phyloP scores from a whole-genome alignment of 2,888 invertebrate species.

The Pyrocoelia pectoralis region DNA sequence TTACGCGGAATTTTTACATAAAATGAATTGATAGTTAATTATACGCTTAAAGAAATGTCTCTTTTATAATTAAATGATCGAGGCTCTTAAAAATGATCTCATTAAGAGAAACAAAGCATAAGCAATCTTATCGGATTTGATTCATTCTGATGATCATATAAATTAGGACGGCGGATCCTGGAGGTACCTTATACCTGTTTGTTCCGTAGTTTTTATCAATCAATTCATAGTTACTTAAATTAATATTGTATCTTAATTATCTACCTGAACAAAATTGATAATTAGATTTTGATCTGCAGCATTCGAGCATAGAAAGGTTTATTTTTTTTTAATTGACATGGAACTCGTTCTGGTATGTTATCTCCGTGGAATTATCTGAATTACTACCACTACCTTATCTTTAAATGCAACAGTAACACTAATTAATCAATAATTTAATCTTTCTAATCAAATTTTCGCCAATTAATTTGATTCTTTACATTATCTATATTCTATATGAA shows the following conservation, averaged over 20 bases:
- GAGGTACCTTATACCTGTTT: neutral
- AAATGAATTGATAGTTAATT: neutral
- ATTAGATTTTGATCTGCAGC: no score
- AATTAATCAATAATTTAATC: no score
- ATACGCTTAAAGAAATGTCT: neutral
- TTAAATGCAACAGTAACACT: no score
- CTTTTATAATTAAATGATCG: constrained; percentile 4
- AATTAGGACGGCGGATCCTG: constrained; percentile 11
- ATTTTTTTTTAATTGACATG: no score
- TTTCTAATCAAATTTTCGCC: no score
- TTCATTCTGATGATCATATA: constrained; percentile 7
- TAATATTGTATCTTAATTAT: constrained; percentile 11
- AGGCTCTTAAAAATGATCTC: constrained; percentile 9
- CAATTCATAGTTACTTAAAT: neutral
- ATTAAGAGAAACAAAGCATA: constrained; percentile 10
- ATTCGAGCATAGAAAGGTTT: no score
- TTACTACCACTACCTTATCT: no score
- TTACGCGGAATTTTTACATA: neutral
- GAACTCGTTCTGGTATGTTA: no score
- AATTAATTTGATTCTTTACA: no score
- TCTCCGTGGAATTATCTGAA: no score
- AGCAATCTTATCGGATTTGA: constrained; percentile 7
- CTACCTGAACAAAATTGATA: neutral
- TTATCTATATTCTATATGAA: no score
- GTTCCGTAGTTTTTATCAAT: constrained; percentile 2